Conservation (phyloP, 1,140 invertebrate species). For the Trichomalopsis sarcophagae region DNA sequence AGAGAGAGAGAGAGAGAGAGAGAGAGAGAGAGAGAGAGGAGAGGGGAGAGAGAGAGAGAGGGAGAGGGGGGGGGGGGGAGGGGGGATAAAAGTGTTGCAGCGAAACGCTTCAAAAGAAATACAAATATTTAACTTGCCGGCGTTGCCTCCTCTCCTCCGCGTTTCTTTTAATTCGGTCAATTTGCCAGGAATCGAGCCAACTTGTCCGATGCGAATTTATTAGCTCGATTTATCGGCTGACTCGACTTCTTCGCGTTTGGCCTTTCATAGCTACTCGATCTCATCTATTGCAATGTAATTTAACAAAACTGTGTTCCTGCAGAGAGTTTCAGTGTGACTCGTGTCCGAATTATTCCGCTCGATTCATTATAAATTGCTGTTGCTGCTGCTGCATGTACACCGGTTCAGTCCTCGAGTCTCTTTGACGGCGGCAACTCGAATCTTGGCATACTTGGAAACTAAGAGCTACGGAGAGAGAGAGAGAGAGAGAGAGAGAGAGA, state of each 20-base stretch:
- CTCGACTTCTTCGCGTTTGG: neutral
- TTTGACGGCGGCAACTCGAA: neutral
- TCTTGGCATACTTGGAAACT: slow-evolving; percentile 9
- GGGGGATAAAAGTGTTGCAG: neutral
- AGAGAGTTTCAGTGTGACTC: neutral
- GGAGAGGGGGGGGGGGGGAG: neutral
- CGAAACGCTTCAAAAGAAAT: neutral
- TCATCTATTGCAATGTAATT: neutral
- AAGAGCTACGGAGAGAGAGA: neutral
- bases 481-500: no score
- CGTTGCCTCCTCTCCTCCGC: neutral
- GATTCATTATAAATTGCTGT: neutral
- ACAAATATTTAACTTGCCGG: slow-evolving; percentile 11
- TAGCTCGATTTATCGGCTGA: neutral
- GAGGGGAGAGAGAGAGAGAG: neutral
- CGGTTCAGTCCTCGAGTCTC: neutral
- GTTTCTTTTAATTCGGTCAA: slow-evolving; percentile 1
- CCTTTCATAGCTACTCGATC: neutral
- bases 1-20: neutral
- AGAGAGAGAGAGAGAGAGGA: neutral
- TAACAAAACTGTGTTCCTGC: neutral
- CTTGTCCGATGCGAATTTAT: neutral
- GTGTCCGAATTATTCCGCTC: neutral
- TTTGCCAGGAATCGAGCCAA: neutral
- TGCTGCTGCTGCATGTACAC: neutral